Percentiles rank a stretch among this genome's conserved stretches.
Evolutionary conservation across 2,113 vertebrate genomes (phyloP).

Genomic region (Oriolus oriolus): DNA sequence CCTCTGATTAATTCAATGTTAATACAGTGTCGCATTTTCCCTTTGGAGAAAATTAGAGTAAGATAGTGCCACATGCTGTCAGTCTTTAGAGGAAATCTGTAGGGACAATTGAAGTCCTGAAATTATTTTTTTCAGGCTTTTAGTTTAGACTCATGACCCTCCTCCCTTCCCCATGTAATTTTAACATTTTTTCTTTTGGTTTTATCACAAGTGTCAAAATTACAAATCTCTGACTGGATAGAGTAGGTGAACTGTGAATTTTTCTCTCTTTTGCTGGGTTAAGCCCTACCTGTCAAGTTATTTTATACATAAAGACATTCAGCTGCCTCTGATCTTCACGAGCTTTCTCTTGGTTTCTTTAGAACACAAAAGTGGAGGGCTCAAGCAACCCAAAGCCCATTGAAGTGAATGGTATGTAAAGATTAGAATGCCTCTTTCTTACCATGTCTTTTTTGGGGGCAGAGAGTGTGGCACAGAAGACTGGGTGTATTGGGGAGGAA

Average conservation of each 20-base stretch:
- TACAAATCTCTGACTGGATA: not conserved
- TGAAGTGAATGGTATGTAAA: not conserved
- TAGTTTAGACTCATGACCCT: not conserved
- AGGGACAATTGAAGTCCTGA: not conserved
- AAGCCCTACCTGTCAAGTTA: constrained; percentile 38
- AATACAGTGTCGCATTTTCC: not conserved
- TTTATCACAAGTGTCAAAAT: not conserved
- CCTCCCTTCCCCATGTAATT: not conserved
- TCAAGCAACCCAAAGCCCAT: not conserved
- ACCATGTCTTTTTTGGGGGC: not conserved
- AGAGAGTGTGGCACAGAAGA: not conserved
- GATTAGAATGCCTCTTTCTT: constrained; percentile 17
- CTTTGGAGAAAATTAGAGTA: constrained; percentile 21
- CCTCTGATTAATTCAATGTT: constrained; percentile 15
- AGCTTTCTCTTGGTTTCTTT: constrained; percentile 29
- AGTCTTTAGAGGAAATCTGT: not conserved
- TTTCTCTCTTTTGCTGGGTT: constrained; percentile 37
- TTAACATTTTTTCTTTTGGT: not conserved
- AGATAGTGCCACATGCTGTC: not conserved
- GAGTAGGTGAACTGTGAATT: constrained; percentile 44
- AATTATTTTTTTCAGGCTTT: not conserved
- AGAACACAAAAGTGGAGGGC: constrained; percentile 21
- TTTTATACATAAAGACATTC: constrained; percentile 34
- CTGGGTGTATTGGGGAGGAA: not conserved
- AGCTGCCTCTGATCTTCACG: not conserved